These are phyloP conservation scores for Panonychus citri DNA, from an alignment of 1,140 invertebrate species.

Conservation along the genomic window DNA sequence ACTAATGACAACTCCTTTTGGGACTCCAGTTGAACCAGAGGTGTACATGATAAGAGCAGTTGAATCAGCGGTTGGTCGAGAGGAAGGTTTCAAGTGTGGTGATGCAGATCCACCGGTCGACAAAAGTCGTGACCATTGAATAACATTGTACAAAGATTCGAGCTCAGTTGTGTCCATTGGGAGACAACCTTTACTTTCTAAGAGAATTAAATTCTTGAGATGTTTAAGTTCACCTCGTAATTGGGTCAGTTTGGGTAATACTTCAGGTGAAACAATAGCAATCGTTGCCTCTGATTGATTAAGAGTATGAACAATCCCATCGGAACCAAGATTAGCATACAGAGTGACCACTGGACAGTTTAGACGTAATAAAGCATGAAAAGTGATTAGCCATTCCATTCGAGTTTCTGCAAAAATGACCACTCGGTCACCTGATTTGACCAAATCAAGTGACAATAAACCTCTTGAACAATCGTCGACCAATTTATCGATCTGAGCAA, in stretches of 20 bases:
- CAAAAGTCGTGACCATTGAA: too few species aligned
- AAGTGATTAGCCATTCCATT: slow-evolving; percentile 86
- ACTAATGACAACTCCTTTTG: slow-evolving; percentile 43
- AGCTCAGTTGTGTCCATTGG: too few species aligned
- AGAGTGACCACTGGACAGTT: slow-evolving; percentile 55
- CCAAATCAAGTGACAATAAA: slow-evolving; percentile 27
- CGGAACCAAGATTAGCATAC: slow-evolving; percentile 84
- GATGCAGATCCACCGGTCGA: not conserved
- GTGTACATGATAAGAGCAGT: slow-evolving; percentile 89
- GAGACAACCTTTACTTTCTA: too few species aligned
- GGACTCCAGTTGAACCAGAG: slow-evolving; percentile 71
- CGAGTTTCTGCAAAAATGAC: slow-evolving; percentile 90
- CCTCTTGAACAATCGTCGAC: slow-evolving; percentile 51
- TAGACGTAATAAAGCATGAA: slow-evolving; percentile 20
- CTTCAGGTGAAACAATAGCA: slow-evolving; percentile 39
- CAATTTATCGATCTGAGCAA: slow-evolving; percentile 45
- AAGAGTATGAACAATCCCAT: slow-evolving; percentile 79
- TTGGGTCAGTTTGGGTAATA: slow-evolving; percentile 43
- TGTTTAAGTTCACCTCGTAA: not conserved
- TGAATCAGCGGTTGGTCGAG: slow-evolving; percentile 31
- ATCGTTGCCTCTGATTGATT: slow-evolving; percentile 75
- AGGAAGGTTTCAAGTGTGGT: not conserved
- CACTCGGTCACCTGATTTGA: slow-evolving; percentile 37
- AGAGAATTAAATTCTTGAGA: too few species aligned
- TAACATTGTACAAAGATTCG: too few species aligned